A percentile compares a stretch with the other conserved stretches of the same genome.
These are phyloP conservation scores for Metacarcinus magister DNA, from an alignment of 2,888 invertebrate genomes.

Conservation along the genomic window DNA sequence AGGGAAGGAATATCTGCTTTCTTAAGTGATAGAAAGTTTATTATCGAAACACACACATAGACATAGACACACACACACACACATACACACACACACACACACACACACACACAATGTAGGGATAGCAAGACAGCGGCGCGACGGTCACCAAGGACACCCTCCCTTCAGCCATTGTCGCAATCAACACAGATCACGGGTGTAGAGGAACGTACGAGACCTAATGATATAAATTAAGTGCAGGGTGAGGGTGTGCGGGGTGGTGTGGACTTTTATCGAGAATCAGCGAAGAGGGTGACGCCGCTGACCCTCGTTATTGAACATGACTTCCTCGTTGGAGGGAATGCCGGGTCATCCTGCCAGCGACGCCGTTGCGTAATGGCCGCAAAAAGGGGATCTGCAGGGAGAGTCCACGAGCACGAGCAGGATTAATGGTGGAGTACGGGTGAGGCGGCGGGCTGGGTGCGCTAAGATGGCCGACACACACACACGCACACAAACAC, in stretches of 20 bases:
- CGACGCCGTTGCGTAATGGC: not conserved
- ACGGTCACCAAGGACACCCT: not conserved
- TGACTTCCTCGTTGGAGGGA: not conserved
- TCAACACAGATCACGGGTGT: not conserved
- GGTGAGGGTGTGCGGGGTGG: not conserved
- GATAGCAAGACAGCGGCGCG: not conserved
- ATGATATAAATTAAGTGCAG: slow-evolving; percentile 20
- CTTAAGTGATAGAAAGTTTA: not conserved
- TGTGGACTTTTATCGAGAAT: not conserved
- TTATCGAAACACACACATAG: not conserved
- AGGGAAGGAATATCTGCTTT: too few relatives aligned
- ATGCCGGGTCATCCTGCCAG: not conserved
- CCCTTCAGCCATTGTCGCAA: not conserved
- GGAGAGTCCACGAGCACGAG: not conserved
- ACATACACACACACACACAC: not conserved
- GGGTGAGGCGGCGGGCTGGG: not conserved
- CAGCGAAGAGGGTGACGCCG: slow-evolving; percentile 30
- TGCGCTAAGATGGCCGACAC: slow-evolving; percentile 35
- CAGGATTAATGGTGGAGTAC: slow-evolving; percentile 8
- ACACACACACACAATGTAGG: not conserved
- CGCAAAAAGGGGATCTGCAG: slow-evolving; percentile 40
- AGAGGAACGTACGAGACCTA: slow-evolving; percentile 13
- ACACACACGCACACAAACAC: slow-evolving; percentile 22
- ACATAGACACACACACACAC: not conserved
- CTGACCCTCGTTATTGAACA: not conserved